Conservation (phyloP, 2,888 invertebrate genomes). For the Noctua janthe region DNA sequence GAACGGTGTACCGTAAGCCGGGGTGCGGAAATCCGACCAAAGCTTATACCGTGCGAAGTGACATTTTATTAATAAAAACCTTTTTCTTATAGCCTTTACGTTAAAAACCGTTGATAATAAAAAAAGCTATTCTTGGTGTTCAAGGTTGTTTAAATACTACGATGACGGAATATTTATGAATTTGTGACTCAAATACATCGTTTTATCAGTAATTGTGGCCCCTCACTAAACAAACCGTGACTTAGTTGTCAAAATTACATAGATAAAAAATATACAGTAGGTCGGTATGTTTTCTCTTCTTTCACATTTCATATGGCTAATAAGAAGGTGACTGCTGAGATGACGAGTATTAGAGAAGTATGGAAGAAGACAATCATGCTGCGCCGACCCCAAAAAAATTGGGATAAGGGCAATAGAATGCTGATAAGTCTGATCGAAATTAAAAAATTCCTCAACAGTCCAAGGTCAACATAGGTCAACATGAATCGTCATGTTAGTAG, state of each 20-base stretch:
- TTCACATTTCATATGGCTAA: neutral
- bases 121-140: conserved; percentile 21
- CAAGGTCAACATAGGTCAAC: too few relatives aligned
- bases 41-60: neutral
- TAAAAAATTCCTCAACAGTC: too few relatives aligned
- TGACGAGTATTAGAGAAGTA: too few relatives aligned
- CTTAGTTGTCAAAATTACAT: neutral
- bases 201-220: conserved; percentile 4
- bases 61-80: conserved; percentile 26
- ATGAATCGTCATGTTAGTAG: too few relatives aligned
- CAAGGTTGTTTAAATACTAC: conserved; percentile 16
- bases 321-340: too few relatives aligned
- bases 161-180: conserved; percentile 25
- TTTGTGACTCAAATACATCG: conserved; percentile 27
- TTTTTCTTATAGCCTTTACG: conserved; percentile 11
- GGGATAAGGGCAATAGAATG: too few relatives aligned
- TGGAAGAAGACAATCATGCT: too few relatives aligned
- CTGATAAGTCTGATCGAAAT: too few relatives aligned
- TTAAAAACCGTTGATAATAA: conserved; percentile 19
- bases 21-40: conserved; percentile 49
- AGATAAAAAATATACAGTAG: neutral
- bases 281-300: neutral
- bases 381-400: too few relatives aligned
- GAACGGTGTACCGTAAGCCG: conserved; percentile 3
- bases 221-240: neutral